Evolutionary conservation across 1,140 invertebrate species (phyloP).

Genomic region (Thalassaphorura encarpata): DNA sequence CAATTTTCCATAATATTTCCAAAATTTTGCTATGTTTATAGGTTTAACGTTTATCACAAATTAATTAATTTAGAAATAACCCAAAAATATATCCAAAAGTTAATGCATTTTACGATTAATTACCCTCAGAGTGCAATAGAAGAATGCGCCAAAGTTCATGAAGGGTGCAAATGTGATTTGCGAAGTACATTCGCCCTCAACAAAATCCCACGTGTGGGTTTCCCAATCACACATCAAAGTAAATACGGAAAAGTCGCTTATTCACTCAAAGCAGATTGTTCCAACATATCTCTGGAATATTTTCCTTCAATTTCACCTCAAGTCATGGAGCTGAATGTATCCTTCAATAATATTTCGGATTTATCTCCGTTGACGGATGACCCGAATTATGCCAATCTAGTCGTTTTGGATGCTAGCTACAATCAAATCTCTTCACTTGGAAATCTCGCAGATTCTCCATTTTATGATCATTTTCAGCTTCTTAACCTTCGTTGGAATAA

Average conservation of each 20-base stretch:
- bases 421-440: constrained; percentile 15
- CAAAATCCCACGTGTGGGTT: background rate
- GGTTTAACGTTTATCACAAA: too few relatives aligned
- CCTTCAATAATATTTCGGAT: constrained; percentile 8
- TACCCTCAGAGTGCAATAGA: too few relatives aligned
- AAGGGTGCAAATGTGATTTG: background rate
- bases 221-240: background rate
- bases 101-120: too few relatives aligned
- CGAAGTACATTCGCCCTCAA: background rate
- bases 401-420: constrained; percentile 1
- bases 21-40: too few relatives aligned
- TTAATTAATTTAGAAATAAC: too few relatives aligned
- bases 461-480: constrained; percentile 12
- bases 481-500: constrained; percentile 10
- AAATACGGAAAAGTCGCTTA: constrained; percentile 11
- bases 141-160: too few relatives aligned
- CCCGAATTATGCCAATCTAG: constrained; percentile 14
- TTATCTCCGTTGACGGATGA: constrained; percentile 3
- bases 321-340: constrained; percentile 6
- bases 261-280: constrained; percentile 18
- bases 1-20: too few relatives aligned
- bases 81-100: too few relatives aligned
- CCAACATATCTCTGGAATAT: constrained; percentile 1
- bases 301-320: constrained; percentile 15
- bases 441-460: background rate